Conservation (phyloP, 2,113 vertebrate species). For the Dipodomys merriami region DNA sequence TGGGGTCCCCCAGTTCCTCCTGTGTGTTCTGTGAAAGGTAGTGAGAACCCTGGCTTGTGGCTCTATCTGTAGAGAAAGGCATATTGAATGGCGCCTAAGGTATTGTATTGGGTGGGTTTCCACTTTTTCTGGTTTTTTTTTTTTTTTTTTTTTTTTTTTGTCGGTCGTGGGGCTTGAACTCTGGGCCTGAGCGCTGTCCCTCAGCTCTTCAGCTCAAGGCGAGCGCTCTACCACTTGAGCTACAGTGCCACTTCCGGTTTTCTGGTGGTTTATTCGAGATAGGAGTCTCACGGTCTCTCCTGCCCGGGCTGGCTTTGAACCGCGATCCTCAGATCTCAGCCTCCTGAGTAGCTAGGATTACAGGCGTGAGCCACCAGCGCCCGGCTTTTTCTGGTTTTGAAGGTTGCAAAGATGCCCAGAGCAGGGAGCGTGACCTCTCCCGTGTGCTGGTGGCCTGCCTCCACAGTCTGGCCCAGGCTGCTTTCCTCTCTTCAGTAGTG, state of each 20-base stretch:
- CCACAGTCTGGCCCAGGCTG: background rate
- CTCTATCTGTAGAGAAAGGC: background rate
- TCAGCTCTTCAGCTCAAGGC: too few relatives aligned
- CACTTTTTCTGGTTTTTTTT: background rate
- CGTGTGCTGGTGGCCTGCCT: background rate
- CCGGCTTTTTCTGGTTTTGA: constrained; percentile 24
- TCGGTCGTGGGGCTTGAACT: too few relatives aligned
- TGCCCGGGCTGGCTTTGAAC: too few relatives aligned
- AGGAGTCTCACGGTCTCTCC: too few relatives aligned
- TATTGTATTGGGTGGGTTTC: background rate
- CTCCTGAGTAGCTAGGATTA: too few relatives aligned
- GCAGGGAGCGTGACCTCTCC: background rate
- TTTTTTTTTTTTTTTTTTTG: too few relatives aligned
- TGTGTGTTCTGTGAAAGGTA: background rate
- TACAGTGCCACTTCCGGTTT: too few relatives aligned
- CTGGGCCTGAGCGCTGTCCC: too few relatives aligned
- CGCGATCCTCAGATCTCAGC: too few relatives aligned
- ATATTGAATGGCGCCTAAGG: background rate
- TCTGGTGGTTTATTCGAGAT: too few relatives aligned
- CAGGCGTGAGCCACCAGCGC: too few relatives aligned
- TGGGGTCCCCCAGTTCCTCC: background rate
- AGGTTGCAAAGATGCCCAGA: background rate
- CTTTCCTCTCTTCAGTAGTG: background rate
- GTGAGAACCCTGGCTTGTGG: background rate
- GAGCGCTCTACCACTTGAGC: too few relatives aligned